Percentiles rank a stretch among this genome's conserved stretches.
Conservation (phyloP, 1,140 invertebrate species). For the Leptestheria dahalacensis region DNA sequence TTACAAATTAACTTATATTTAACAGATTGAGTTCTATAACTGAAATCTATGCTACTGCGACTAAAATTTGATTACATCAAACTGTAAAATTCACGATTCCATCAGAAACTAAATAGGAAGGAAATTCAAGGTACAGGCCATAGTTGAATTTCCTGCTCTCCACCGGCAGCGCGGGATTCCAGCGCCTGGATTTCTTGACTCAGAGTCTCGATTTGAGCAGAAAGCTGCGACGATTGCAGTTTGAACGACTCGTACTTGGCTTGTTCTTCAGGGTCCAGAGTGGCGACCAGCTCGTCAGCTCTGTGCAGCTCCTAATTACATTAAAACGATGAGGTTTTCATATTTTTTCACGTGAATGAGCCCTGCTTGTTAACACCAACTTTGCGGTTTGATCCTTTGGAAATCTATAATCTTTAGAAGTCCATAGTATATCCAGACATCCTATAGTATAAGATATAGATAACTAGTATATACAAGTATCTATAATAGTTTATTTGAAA, state of each 20-base stretch:
- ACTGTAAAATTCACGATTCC: conserved; percentile 22
- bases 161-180: conserved; percentile 42
- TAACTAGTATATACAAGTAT: too few species aligned
- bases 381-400: too few species aligned
- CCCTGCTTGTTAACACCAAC: too few species aligned
- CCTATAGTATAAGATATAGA: too few species aligned
- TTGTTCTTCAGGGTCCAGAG: conserved; percentile 36
- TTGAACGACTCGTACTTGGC: conserved; percentile 37
- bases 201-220: conserved; percentile 38
- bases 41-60: conserved; percentile 10
- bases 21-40: too few species aligned
- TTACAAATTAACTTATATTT: too few species aligned
- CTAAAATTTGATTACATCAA: not conserved
- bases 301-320: conserved; percentile 36
- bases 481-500: too few species aligned
- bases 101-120: conserved; percentile 22
- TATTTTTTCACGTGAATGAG: too few species aligned
- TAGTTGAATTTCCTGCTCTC: conserved; percentile 46
- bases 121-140: not conserved
- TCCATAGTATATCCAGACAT: too few species aligned
- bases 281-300: conserved; percentile 42
- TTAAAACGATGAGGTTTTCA: not conserved
- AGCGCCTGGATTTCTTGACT: conserved; percentile 45
- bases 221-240: conserved; percentile 17
- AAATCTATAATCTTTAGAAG: too few species aligned